Percentiles rank a stretch among this genome's conserved stretches.
phyloP scores from a whole-genome alignment of 2,113 vertebrate species.

The Nasalis larvatus region DNA sequence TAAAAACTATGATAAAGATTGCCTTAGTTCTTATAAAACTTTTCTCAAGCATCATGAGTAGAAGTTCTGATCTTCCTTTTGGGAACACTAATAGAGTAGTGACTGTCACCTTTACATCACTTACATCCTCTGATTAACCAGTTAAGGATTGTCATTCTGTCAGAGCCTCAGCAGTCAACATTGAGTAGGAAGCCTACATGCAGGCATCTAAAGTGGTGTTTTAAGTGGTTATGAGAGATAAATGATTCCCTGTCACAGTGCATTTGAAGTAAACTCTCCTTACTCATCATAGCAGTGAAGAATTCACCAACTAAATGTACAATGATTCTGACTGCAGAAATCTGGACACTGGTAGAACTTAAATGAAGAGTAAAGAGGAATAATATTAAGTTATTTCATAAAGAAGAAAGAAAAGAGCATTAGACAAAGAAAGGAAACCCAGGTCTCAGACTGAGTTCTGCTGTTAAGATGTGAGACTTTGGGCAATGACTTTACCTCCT shows the following conservation, averaged over 20 bases:
- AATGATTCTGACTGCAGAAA: background rate
- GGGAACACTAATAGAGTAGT: background rate
- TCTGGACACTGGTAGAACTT: background rate
- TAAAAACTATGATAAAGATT: background rate
- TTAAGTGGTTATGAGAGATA: slow-evolving; percentile 33
- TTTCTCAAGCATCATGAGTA: background rate
- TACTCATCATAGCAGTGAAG: background rate
- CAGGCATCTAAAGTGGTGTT: background rate
- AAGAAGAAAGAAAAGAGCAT: background rate
- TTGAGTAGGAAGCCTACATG: background rate
- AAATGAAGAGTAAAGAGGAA: background rate
- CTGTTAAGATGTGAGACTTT: background rate
- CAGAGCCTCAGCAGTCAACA: background rate
- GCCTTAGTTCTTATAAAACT: background rate
- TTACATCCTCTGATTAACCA: slow-evolving; percentile 31
- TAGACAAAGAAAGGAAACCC: background rate
- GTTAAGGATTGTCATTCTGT: slow-evolving; percentile 31
- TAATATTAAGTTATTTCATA: background rate
- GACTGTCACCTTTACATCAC: slow-evolving; percentile 11
- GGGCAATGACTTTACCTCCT: background rate
- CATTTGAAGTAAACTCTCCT: background rate
- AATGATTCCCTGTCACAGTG: slow-evolving; percentile 21
- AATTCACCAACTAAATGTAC: slow-evolving; percentile 22
- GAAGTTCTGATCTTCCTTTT: background rate
- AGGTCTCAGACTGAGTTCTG: background rate